Conservation (phyloP, 2,797 vertebrate genomes). For the Alosa sapidissima region DNA sequence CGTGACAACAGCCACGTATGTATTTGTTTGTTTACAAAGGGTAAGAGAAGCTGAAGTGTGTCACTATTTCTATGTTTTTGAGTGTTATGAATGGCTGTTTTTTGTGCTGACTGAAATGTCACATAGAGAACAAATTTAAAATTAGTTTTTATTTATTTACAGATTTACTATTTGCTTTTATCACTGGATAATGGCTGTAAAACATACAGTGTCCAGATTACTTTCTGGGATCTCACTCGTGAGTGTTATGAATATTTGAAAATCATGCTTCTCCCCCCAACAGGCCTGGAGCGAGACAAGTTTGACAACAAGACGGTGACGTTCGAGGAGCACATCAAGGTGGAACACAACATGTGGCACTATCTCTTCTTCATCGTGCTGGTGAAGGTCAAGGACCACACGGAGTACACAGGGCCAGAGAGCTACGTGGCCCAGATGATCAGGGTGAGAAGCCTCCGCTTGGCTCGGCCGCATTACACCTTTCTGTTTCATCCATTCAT, state of each 20-base stretch:
- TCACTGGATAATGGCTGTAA: too few species aligned
- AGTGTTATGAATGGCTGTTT: not conserved
- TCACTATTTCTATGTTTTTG: not conserved
- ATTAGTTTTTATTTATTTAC: too few species aligned
- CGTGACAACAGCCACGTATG: not conserved
- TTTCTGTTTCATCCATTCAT: not conserved
- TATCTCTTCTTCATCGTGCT: slow-evolving; percentile 97
- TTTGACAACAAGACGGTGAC: slow-evolving; percentile 99
- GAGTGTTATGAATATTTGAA: not conserved
- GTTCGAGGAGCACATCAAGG: slow-evolving; percentile 98
- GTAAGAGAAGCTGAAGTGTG: not conserved
- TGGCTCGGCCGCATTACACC: not conserved
- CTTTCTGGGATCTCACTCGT: too few species aligned
- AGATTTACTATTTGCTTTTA: too few species aligned
- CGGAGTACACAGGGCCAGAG: slow-evolving; percentile 96
- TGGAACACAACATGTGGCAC: slow-evolving; percentile 99
- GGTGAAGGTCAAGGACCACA: slow-evolving; percentile 97
- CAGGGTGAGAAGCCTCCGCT: slow-evolving; percentile 77
- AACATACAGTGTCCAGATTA: not conserved
- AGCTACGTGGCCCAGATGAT: slow-evolving; percentile 99
- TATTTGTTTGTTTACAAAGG: not conserved
- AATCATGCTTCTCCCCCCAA: slow-evolving; percentile 28
- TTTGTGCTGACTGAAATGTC: not conserved
- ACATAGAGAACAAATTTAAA: not conserved
- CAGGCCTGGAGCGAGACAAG: slow-evolving; percentile 96